Conservation (phyloP, 2,113 vertebrate genomes). For the Narcine bancroftii region DNA sequence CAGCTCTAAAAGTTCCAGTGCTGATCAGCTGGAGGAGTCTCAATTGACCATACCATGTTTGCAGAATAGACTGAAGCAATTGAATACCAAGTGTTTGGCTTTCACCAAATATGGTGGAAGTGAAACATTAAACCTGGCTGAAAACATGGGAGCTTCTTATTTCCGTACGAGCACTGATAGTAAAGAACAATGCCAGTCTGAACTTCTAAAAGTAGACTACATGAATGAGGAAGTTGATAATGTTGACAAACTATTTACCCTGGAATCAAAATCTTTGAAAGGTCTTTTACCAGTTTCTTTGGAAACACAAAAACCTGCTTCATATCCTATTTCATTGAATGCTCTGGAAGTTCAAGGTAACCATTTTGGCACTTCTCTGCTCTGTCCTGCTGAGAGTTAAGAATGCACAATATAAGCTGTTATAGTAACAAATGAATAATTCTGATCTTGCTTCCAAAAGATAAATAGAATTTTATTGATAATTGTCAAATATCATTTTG, state of each 20-base stretch:
- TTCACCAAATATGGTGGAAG: not conserved
- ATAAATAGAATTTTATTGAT: not conserved
- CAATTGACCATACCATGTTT: not conserved
- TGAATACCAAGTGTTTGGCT: not conserved
- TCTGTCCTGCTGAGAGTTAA: not conserved
- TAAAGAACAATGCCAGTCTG: not conserved
- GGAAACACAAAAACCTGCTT: not conserved
- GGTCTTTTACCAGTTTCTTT: not conserved
- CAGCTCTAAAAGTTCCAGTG: slow-evolving; percentile 35
- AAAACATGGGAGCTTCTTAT: not conserved
- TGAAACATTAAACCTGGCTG: not conserved
- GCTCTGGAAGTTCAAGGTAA: not conserved
- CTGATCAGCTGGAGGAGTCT: not conserved
- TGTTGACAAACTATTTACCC: not conserved
- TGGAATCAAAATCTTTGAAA: not conserved
- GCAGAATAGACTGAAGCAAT: not conserved
- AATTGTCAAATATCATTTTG: not conserved
- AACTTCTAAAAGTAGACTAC: not conserved
- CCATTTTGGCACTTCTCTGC: not conserved
- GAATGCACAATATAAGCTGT: not conserved
- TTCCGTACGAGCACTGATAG: not conserved
- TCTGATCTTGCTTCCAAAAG: not conserved
- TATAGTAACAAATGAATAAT: not conserved
- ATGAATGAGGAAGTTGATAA: not conserved
- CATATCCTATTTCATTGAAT: slow-evolving; percentile 13